These are phyloP conservation scores for Drosophila sulfurigaster DNA, from an alignment of 1,140 invertebrate species.

Conservation along the genomic window DNA sequence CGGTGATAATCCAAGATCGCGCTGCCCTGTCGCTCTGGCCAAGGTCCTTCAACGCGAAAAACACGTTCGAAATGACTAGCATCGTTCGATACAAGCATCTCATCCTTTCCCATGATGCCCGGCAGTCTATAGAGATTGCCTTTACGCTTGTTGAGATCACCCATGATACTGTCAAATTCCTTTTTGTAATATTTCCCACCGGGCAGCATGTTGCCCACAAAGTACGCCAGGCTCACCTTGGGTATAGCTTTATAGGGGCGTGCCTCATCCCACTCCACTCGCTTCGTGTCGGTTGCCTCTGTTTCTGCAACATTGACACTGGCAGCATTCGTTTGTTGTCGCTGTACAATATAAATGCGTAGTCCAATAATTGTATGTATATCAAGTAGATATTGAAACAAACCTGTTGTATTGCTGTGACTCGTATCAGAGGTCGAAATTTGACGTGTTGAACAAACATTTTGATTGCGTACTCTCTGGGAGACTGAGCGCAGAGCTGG, in stretches of 20 bases:
- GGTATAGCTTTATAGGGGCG: constrained; percentile 62
- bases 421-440: constrained; percentile 18
- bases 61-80: constrained; percentile 65
- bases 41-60: constrained; percentile 64
- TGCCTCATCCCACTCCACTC: constrained; percentile 57
- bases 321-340: constrained; percentile 47
- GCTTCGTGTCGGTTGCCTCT: not conserved
- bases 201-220: constrained; percentile 44
- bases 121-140: constrained; percentile 49
- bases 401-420: constrained; percentile 24
- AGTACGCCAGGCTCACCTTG: constrained; percentile 16
- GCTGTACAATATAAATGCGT: constrained; percentile 30
- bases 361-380: not conserved
- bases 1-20: constrained; percentile 53
- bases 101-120: constrained; percentile 30
- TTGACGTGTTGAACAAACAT: constrained; percentile 37
- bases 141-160: constrained; percentile 39
- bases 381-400: not conserved
- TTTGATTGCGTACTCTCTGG: not conserved
- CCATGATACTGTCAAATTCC: constrained; percentile 29
- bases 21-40: constrained; percentile 62
- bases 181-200: constrained; percentile 56
- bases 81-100: constrained; percentile 53
- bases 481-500: constrained; percentile 13
- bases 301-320: not conserved